Percentiles rank a stretch among this genome's conserved stretches.
Conservation (phyloP, 2,113 vertebrate species). For the Camelus bactrianus region DNA sequence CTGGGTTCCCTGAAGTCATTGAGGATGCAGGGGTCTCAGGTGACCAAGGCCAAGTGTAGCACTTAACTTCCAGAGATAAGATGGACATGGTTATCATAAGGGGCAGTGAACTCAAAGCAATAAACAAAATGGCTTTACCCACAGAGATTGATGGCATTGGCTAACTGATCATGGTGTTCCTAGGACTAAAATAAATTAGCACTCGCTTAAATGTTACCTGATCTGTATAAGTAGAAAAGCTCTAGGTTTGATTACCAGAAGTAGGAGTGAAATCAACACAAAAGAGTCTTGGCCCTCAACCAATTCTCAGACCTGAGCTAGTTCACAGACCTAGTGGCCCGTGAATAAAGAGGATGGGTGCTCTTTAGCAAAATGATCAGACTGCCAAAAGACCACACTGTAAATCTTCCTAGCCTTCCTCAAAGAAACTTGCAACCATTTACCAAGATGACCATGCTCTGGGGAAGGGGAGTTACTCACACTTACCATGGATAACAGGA, state of each 20-base stretch:
- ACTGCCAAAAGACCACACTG: neutral
- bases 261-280: neutral
- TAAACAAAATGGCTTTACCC: constrained; percentile 41
- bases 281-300: neutral
- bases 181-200: constrained; percentile 35
- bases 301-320: constrained; percentile 17
- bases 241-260: neutral
- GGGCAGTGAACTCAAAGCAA: neutral
- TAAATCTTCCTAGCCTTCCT: constrained; percentile 18
- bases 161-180: neutral
- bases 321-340: neutral
- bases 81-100: neutral
- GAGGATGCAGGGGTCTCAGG: neutral
- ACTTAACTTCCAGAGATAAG: constrained; percentile 11
- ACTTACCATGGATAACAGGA: neutral
- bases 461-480: neutral
- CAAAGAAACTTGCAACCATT: neutral
- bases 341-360: neutral
- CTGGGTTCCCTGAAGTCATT: neutral
- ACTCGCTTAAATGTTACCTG: neutral
- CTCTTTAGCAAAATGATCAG: neutral
- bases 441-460: neutral
- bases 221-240: neutral
- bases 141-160: neutral
- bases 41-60: neutral